These are phyloP conservation scores for Acleris cristana DNA, from an alignment of 2,888 invertebrate genomes.

Conservation along the genomic window DNA sequence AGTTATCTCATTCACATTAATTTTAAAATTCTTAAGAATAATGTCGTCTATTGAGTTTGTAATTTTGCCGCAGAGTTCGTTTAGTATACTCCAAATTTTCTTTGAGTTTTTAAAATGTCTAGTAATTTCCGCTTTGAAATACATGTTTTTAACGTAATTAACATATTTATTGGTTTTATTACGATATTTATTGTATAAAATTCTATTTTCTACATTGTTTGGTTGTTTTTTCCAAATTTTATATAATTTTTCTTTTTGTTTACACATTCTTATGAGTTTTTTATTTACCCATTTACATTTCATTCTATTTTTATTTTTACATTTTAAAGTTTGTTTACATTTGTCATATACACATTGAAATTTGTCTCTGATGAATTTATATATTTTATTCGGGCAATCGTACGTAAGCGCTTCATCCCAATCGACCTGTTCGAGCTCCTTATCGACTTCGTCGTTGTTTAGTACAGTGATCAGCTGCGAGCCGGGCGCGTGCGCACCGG, in stretches of 20 bases:
- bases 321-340: conserved; percentile 3
- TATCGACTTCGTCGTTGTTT: conserved; percentile 7
- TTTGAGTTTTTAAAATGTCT: too few species aligned
- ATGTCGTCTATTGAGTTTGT: too few species aligned
- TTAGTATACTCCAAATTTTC: too few species aligned
- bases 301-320: conserved; percentile 5
- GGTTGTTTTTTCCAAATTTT: conserved; percentile 5
- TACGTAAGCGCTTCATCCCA: conserved; percentile 3
- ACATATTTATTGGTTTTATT: too few species aligned
- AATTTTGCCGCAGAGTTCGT: too few species aligned
- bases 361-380: conserved; percentile 3
- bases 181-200: too few species aligned
- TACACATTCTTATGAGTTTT: conserved; percentile 26
- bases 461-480: neutral
- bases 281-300: conserved; percentile 26
- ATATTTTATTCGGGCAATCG: conserved; percentile 15
- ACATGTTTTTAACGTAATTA: too few species aligned
- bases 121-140: too few species aligned
- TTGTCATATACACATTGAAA: conserved; percentile 11
- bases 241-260: conserved; percentile 16
- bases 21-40: too few species aligned
- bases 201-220: too few species aligned
- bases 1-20: too few species aligned
- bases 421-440: conserved; percentile 12
- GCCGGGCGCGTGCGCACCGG: neutral